Base-by-base conservation (phyloP, 2,113 vertebrate genomes). In the Apaloderma vittatum region DNA sequence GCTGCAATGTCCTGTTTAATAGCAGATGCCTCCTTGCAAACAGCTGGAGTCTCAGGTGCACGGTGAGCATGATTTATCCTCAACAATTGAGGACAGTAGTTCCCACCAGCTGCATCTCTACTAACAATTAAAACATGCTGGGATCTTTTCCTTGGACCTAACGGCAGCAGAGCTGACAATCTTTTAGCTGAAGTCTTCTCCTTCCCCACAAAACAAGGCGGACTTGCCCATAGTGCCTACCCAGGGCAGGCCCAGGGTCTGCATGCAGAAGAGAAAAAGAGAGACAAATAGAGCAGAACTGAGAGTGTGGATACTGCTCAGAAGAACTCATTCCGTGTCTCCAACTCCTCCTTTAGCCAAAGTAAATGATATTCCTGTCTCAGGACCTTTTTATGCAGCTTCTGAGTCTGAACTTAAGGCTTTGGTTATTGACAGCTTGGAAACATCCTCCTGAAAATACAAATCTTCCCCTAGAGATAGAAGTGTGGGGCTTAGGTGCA, bases 1-100 rank as follows among this genome's bases (percentile, higher is more conserved):
- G 29, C 74, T 75, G 84, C 73, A 87, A 27, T 93, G 95, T 96
- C 91, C 74, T 92, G 46, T 57, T 92, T 83, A 90, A 62, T 70
- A 83, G 49, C 63, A 85, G 34, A 63, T 66, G 20, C 30, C 45
- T 68, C 54, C n/a, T 68, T 81, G 36, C 57, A 87, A 90, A 51
- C 46, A 45, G 48, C n/a, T 77, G 59, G 24, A 3, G 4, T 91
- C 81, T 83, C 80, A 62, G 52, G 16, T 72, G 68, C 15, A 3
- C 8, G 13, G 27, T 43, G 48, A 75, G 58, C 24, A 59, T 74
- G 67, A 32, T 66, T 81, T 78, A 36, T 30, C 45, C 21, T 32
- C 58, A 74, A 6, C 11, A 70, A 43, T 30, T 65, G 58, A 82
- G 92, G 61, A 72, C 32, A 75, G 37, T 59, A 58, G 43, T 82